A percentile compares a stretch with the other conserved stretches of the same genome.
These are phyloP conservation scores for Polypedilum vanderplanki DNA, from an alignment of 1,140 invertebrate genomes.

Conservation along the genomic window DNA sequence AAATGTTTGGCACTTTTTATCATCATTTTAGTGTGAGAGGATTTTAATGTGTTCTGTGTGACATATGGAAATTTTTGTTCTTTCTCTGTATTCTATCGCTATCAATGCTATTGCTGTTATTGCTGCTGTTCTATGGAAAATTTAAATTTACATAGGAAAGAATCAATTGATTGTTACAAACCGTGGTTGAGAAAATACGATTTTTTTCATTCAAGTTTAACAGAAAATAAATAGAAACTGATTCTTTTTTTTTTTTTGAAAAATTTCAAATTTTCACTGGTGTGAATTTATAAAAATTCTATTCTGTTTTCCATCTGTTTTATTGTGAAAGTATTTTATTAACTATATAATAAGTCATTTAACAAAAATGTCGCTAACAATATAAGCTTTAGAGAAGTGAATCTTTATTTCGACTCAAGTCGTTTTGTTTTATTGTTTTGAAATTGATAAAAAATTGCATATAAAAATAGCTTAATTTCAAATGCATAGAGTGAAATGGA, in stretches of 20 bases:
- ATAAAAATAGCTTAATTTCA: background rate
- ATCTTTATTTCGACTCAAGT: background rate
- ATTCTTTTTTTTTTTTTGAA: background rate
- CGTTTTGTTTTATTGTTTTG: background rate
- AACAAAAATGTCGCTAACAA: background rate
- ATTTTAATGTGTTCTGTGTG: background rate
- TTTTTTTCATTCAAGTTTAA: background rate
- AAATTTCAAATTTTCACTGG: too few relatives aligned
- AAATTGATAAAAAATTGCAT: background rate
- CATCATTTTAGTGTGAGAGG: background rate
- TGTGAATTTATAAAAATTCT: too few relatives aligned
- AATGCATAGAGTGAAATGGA: background rate
- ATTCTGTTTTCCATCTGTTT: too few relatives aligned
- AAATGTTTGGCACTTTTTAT: constrained; percentile 6
- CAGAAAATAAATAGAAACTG: background rate
- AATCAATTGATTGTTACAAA: background rate
- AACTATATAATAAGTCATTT: background rate
- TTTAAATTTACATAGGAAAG: background rate
- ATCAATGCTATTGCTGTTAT: too few relatives aligned
- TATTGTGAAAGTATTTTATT: too few relatives aligned
- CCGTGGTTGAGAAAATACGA: background rate
- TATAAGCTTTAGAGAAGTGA: background rate
- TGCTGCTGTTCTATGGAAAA: background rate
- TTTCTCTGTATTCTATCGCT: background rate
- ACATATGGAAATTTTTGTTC: constrained; percentile 6